Conservation (phyloP, 1,140 invertebrate genomes). For the Heliconius congener region DNA sequence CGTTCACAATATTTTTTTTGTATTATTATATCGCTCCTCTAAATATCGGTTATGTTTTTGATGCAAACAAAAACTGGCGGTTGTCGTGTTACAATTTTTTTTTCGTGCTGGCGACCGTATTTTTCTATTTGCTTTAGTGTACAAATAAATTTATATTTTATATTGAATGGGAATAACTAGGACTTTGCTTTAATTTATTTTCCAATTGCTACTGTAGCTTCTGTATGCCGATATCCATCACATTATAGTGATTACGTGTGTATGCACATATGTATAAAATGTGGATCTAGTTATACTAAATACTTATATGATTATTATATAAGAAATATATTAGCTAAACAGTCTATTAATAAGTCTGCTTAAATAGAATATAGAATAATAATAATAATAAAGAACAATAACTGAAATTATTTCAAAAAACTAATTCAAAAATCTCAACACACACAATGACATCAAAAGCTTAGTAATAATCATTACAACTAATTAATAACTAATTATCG, state of each 20-base stretch:
- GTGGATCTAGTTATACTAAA: not conserved
- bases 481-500: slow-evolving; percentile 1
- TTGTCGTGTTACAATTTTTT: slow-evolving; percentile 4
- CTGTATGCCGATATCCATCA: not conserved
- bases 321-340: not conserved
- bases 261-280: not conserved
- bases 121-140: not conserved
- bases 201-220: not conserved
- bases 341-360: not conserved
- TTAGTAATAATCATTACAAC: not conserved
- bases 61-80: slow-evolving; percentile 23
- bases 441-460: slow-evolving; percentile 4
- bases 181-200: not conserved
- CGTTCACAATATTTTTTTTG: slow-evolving; percentile 30
- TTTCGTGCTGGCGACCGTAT: not conserved
- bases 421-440: not conserved
- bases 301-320: not conserved
- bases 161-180: not conserved
- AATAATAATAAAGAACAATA: not conserved
- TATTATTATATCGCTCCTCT: slow-evolving; percentile 28
- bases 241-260: not conserved
- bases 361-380: too few species aligned
- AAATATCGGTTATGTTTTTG: slow-evolving; percentile 36
- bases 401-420: not conserved
- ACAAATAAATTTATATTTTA: not conserved